Evolutionary conservation across 1,140 invertebrate species (phyloP), one percentile per base, ranked within the genome.

Genomic region (Doryteuthis pealeii): DNA sequence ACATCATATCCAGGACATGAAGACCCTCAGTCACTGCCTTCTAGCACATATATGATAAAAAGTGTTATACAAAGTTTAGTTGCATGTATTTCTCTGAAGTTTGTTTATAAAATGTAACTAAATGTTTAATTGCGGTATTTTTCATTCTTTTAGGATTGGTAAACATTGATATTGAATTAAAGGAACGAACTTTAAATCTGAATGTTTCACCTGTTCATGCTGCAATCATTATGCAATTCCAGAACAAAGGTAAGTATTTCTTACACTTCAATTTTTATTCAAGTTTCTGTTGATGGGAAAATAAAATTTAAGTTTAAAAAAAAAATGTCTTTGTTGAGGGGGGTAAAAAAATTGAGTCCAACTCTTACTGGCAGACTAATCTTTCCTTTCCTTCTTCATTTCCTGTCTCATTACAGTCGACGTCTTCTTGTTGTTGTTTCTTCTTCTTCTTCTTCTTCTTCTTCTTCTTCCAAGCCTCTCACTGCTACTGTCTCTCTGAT

Each of bases 181-280:
- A 93, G 68, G 92, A 94, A 65, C 91, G 85, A 81, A 94, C 91
- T 67, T 85, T 98, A 43, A 92, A 93, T 76, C 91, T 98, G 78
- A 93, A 92, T 70, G 96, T 98, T 1, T 93, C 95, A 5, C 96
- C 97, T 0, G 93, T 96, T 33, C 95, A 98, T 87, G 97, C 96
- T 0, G 94, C 96, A 0, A 94, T 99, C 71, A 94, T 99, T 74
- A 93, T 95, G 90, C 93, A 97, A 87, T 99, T 99, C 87, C 93
- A 98, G 89, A 91, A 94, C 81, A 94, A 96, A 89, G 90, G 93
- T 93, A 89, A 87, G 71, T 33, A 30, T 30, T 69, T n/a, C 18
- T 62, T 62, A 62, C 10, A n/a, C 1, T 8, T 62, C 10, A 8
- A 62, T 22, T 68, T 68, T 68, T 22, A 69, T 69, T 69, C n/a